phyloP scores from a whole-genome alignment of 2,888 invertebrate species.

The Drosophila merina region DNA sequence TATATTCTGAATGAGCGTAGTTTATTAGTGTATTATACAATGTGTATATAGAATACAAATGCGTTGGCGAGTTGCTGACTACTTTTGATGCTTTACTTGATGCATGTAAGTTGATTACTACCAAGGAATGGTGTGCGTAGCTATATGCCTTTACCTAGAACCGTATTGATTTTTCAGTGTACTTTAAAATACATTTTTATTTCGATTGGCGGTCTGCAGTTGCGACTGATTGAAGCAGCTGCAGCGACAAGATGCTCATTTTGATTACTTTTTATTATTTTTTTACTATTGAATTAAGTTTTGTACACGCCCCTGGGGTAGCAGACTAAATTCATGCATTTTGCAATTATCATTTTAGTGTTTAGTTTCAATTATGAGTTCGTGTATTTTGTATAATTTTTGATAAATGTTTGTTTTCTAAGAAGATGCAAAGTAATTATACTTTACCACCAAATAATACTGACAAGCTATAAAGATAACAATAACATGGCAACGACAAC shows the following conservation, averaged over 20 bases:
- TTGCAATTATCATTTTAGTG: slow-evolving; percentile 53
- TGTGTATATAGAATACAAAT: slow-evolving; percentile 37
- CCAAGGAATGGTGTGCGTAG: slow-evolving; percentile 68
- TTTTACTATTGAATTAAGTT: slow-evolving; percentile 53
- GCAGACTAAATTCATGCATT: slow-evolving; percentile 84
- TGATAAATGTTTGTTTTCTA: slow-evolving; percentile 56
- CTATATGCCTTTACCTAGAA: slow-evolving; percentile 52
- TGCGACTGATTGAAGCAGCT: slow-evolving; percentile 38
- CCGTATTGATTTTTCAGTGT: slow-evolving; percentile 23
- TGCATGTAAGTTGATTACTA: slow-evolving; percentile 68
- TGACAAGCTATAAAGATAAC: slow-evolving; percentile 68
- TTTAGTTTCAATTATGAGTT: slow-evolving; percentile 51
- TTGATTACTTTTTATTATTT: slow-evolving; percentile 20
- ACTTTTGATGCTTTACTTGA: slow-evolving; percentile 63
- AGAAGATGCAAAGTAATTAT: slow-evolving; percentile 66
- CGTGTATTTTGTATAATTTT: slow-evolving; percentile 52
- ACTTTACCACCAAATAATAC: slow-evolving; percentile 72
- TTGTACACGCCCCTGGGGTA: slow-evolving; percentile 82
- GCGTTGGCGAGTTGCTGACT: slow-evolving; percentile 46
- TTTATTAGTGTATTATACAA: slow-evolving; percentile 45
- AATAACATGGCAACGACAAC: slow-evolving; percentile 57
- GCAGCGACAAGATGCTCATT: slow-evolving; percentile 36
- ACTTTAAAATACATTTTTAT: slow-evolving; percentile 11
- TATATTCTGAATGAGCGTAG: slow-evolving; percentile 37
- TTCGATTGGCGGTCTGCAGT: slow-evolving; percentile 44